phyloP scores from a whole-genome alignment of 2,113 vertebrate genomes.

The Nannobrachium achirus region DNA sequence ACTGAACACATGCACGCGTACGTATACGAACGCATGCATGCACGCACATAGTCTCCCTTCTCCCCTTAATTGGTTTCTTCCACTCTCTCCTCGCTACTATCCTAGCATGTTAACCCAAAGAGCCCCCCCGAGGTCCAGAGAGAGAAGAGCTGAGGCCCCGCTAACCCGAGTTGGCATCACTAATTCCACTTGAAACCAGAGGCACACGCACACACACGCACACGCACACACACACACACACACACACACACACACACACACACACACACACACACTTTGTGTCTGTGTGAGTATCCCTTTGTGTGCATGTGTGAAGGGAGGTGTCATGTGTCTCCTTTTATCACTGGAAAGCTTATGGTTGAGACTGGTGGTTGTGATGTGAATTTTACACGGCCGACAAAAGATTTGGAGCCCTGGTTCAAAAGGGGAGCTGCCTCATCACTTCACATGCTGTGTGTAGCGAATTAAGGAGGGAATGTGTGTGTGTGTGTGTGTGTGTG shows the following conservation, averaged over 20 bases:
- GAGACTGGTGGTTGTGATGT: slow-evolving; percentile 67
- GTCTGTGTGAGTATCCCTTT: too few relatives aligned
- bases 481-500: slow-evolving; percentile 28
- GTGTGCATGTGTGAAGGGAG: background rate
- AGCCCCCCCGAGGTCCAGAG: slow-evolving; percentile 39
- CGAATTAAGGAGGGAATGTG: background rate
- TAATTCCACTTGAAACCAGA: slow-evolving; percentile 60
- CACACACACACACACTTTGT: too few relatives aligned
- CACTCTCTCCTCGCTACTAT: slow-evolving; percentile 20
- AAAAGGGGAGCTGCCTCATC: slow-evolving; percentile 61
- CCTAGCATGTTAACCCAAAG: slow-evolving; percentile 26
- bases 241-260: too few relatives aligned
- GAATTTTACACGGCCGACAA: slow-evolving; percentile 61
- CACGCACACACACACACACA: too few relatives aligned
- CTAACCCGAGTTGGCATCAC: slow-evolving; percentile 62
- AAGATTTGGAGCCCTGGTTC: slow-evolving; percentile 63
- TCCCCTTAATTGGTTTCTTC: background rate
- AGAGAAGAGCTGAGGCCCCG: slow-evolving; percentile 42
- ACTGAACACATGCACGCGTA: too few relatives aligned
- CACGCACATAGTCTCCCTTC: background rate
- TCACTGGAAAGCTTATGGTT: slow-evolving; percentile 66
- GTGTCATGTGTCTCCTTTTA: slow-evolving; percentile 68
- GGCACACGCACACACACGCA: slow-evolving; percentile 13
- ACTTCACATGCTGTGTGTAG: slow-evolving; percentile 40
- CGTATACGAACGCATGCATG: too few relatives aligned